Percentiles rank a stretch among this genome's conserved stretches.
Conservation (phyloP, 2,113 vertebrate genomes). For the Fregetta grallaria region DNA sequence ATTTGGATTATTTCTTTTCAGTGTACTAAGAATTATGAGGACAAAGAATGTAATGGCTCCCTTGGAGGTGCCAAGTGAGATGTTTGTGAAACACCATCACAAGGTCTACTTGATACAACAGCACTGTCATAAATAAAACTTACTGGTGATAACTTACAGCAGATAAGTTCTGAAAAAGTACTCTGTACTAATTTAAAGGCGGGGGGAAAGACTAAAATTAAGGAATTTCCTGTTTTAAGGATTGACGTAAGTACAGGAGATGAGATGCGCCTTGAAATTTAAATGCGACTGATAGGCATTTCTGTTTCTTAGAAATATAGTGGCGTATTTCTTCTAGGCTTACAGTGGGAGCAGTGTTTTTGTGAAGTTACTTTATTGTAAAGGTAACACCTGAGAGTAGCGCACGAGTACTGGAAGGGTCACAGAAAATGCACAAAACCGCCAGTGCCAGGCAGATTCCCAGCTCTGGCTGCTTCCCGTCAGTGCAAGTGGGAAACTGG, state of each 20-base stretch:
- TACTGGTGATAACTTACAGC: not conserved
- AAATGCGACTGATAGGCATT: not conserved
- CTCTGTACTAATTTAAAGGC: not conserved
- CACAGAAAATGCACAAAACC: not conserved
- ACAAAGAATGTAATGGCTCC: not conserved
- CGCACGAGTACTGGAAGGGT: fast-evolving
- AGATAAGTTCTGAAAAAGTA: not conserved
- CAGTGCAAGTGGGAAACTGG: not conserved
- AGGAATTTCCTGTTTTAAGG: not conserved
- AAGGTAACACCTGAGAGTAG: fast-evolving
- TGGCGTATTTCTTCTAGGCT: not conserved
- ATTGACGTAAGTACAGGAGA: not conserved
- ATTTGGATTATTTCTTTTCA: not conserved
- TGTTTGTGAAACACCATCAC: not conserved
- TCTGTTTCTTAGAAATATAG: not conserved
- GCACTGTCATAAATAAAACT: not conserved
- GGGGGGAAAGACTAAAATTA: not conserved
- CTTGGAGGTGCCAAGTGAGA: not conserved
- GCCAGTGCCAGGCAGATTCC: fast-evolving
- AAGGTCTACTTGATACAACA: not conserved
- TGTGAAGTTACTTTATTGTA: not conserved
- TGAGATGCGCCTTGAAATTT: not conserved
- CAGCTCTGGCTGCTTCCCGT: not conserved
- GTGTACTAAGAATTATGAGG: not conserved
- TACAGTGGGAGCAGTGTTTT: not conserved